Evolutionary conservation across 2,888 invertebrate species (phyloP), one percentile per base, ranked within the genome.

Genomic region (Drosophila austrosaltans): DNA sequence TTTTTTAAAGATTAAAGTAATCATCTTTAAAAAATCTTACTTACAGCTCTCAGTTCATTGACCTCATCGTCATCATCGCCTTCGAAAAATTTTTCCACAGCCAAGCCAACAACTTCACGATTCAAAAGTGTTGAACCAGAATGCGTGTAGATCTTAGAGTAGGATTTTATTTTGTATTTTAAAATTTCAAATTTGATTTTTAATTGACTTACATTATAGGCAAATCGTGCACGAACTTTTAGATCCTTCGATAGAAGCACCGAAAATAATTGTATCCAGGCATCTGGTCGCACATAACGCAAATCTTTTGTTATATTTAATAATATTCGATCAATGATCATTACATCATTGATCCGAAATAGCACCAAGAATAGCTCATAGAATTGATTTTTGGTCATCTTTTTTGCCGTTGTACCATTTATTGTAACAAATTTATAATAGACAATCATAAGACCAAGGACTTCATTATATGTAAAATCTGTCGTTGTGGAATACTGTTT

Each of bases 321-420:
- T 92, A 95, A 93, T 8, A 95, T 94, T 0, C 95, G 92, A 76
- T 95, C 95, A 92, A 95, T 94, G 89, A 95, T 93, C 54, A 93
- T 93, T 57, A 95, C 94, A 83, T 96, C 96, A 0, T 95, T 95
- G 94, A 96, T 95, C 20, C 95, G 94, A 60, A 96, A 94, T 0
- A 94, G 93, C 1, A 93, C 94, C 79, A 95, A 94, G 0, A 95
- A 92, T 0, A 96, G 93, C 68, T 94, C 94, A 28, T 94, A 92
- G 76, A 95, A 95, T 89, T 95, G 95, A 20, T 92, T 87, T 71
- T 92, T 92, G 6, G 92, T 92, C 81, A 94, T 93, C 12, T 90
- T 90, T 53, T 90, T 89, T 63, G 91, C 89, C 32, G 89, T 81
- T 7, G 89, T 87, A 0, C 92, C 92, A 75, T 93, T 93, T 73